A percentile compares a stretch with the other conserved stretches of the same genome.
Conservation (phyloP, 2,113 vertebrate genomes). For the Chamaea fasciata region DNA sequence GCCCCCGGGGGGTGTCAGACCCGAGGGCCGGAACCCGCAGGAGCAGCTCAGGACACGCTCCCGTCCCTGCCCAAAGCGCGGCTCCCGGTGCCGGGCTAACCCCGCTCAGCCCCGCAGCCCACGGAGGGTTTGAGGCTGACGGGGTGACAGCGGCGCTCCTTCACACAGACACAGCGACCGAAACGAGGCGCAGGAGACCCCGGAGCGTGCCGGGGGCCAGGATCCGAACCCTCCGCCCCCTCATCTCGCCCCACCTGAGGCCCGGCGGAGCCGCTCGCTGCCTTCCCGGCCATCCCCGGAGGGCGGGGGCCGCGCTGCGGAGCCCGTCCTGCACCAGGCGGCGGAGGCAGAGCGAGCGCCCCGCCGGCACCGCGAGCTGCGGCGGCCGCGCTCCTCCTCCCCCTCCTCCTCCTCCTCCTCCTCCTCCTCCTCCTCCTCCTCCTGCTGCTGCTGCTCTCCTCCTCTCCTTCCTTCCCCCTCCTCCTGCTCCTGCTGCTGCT, state of each 20-base stretch:
- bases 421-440: background rate
- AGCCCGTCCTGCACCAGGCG: conserved; percentile 63
- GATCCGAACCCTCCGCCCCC: background rate
- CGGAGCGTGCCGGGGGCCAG: background rate
- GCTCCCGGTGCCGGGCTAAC: accelerated
- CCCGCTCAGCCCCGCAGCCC: background rate
- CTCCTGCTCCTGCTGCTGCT: background rate
- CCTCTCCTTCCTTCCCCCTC: background rate
- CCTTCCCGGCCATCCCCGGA: background rate
- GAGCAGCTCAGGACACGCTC: accelerated
- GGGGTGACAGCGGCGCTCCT: background rate
- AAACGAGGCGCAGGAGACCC: background rate
- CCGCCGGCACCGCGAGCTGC: conserved; percentile 45
- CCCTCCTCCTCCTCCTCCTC: background rate
- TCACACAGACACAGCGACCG: background rate
- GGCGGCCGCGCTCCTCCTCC: background rate
- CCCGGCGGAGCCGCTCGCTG: background rate
- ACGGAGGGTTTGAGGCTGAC: accelerated
- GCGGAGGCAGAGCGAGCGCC: conserved; percentile 63
- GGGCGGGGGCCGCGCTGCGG: conserved; percentile 46
- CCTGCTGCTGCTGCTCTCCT: background rate
- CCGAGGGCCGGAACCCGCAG: background rate
- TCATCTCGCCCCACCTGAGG: background rate
- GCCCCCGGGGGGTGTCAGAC: background rate
- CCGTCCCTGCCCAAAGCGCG: accelerated